Evolutionary conservation across 2,113 vertebrate genomes (phyloP).

Genomic region (Sterna hirundo): DNA sequence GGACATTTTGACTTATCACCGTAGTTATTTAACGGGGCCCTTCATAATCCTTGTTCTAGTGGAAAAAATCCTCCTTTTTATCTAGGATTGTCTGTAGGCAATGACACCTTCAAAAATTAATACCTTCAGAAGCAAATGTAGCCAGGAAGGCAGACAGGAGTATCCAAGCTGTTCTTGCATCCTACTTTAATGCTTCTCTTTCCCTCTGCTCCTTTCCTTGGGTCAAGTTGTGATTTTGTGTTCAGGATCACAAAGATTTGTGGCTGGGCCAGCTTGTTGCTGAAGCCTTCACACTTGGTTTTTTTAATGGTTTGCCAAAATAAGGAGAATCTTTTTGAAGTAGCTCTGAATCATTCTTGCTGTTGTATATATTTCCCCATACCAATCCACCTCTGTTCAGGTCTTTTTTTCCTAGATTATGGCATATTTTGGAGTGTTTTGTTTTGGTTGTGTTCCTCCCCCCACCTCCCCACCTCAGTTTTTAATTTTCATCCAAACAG

Average conservation of each 20-base stretch:
- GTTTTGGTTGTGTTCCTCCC: not conserved
- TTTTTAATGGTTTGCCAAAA: not conserved
- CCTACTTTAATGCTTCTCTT: not conserved
- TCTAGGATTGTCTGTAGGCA: conserved; percentile 31
- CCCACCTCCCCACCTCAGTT: accelerated
- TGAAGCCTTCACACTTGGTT: not conserved
- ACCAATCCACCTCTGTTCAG: not conserved
- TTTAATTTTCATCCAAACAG: not conserved
- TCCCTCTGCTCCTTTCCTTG: not conserved
- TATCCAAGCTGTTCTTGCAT: not conserved
- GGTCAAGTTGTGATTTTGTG: not conserved
- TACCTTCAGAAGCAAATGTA: conserved; percentile 1
- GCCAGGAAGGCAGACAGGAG: not conserved
- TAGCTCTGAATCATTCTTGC: not conserved
- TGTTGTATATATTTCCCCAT: not conserved
- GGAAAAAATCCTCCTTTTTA: conserved; percentile 27
- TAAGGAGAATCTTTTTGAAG: not conserved
- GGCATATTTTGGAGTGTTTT: not conserved
- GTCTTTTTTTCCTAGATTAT: not conserved
- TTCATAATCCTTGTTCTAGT: conserved; percentile 30
- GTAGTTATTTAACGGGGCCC: conserved; percentile 21
- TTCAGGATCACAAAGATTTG: not conserved
- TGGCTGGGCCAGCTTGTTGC: not conserved
- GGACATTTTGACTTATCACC: conserved; percentile 42
- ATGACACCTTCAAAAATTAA: conserved; percentile 12